These are phyloP conservation scores for Dinomys branickii DNA, from an alignment of 2,113 vertebrate species.

Conservation along the genomic window DNA sequence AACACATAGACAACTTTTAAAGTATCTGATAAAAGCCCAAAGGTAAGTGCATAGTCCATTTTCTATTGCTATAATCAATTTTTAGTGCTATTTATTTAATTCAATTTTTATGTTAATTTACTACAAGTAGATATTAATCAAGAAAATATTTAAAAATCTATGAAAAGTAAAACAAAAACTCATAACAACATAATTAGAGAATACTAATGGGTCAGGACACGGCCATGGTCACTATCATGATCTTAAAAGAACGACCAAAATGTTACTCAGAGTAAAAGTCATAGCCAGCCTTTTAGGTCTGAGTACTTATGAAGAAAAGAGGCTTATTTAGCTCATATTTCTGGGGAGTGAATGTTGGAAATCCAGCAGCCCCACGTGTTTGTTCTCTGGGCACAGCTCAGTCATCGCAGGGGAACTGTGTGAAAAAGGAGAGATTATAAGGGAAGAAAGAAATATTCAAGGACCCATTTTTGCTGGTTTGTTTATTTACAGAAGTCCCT, in stretches of 20 bases:
- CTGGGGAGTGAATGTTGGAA: neutral
- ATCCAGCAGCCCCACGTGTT: neutral
- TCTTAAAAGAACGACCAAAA: neutral
- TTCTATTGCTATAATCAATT: neutral
- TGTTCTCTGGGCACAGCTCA: no score
- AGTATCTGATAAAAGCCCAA: constrained; percentile 74
- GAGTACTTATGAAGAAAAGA: neutral
- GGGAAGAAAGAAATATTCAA: neutral
- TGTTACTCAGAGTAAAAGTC: neutral
- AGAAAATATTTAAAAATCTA: neutral
- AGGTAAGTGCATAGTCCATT: neutral
- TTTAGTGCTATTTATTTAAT: neutral
- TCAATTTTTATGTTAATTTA: neutral
- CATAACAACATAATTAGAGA: neutral
- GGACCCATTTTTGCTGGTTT: neutral
- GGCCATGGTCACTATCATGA: neutral
- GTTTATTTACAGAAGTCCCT: neutral
- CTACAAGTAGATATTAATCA: neutral
- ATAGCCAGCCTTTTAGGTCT: neutral
- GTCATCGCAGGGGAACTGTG: no score
- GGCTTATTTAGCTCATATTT: no score
- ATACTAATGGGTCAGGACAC: neutral
- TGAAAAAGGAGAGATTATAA: neutral
- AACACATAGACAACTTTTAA: constrained; percentile 66
- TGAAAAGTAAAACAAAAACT: neutral